These are phyloP conservation scores for Maccullochella peelii DNA, from an alignment of 2,113 vertebrate genomes.

Conservation along the genomic window DNA sequence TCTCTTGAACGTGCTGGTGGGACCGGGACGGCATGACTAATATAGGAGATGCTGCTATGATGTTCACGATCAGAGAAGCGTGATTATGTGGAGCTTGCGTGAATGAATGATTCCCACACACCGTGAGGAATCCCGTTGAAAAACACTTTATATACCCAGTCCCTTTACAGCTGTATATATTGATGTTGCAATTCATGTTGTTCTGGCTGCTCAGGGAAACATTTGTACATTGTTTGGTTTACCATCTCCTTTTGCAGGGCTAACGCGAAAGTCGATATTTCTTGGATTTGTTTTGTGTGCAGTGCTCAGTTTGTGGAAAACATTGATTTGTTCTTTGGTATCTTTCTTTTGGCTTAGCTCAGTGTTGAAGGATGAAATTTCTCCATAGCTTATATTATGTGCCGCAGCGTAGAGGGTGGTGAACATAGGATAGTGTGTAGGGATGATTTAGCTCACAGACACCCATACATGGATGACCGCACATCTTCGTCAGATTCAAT, in stretches of 20 bases:
- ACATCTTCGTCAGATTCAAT: neutral
- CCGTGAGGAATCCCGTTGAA: slow-evolving; percentile 2
- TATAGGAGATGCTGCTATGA: slow-evolving; percentile 9
- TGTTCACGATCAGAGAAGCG: slow-evolving; percentile 25
- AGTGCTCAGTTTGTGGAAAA: slow-evolving; percentile 62
- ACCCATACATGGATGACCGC: slow-evolving; percentile 9
- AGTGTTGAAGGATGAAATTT: slow-evolving; percentile 33
- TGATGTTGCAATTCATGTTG: slow-evolving; percentile 41
- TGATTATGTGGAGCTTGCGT: slow-evolving; percentile 23
- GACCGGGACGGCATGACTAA: slow-evolving; percentile 12
- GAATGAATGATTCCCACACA: slow-evolving; percentile 41
- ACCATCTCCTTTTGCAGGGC: slow-evolving; percentile 47
- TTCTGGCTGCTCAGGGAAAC: slow-evolving; percentile 42
- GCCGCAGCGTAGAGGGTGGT: neutral
- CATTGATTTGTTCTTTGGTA: slow-evolving; percentile 62
- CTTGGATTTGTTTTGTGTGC: slow-evolving; percentile 55
- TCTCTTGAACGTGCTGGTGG: slow-evolving; percentile 17
- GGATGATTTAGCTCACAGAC: neutral
- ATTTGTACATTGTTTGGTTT: slow-evolving; percentile 51
- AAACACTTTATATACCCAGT: neutral
- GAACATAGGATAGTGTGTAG: neutral
- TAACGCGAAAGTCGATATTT: slow-evolving; percentile 63
- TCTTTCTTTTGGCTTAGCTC: slow-evolving; percentile 46
- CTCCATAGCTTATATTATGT: neutral
- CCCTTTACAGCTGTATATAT: slow-evolving; percentile 33